Percentiles rank a stretch among this genome's conserved stretches.
Conservation (phyloP, 2,113 vertebrate species). For the Cettia cetti region DNA sequence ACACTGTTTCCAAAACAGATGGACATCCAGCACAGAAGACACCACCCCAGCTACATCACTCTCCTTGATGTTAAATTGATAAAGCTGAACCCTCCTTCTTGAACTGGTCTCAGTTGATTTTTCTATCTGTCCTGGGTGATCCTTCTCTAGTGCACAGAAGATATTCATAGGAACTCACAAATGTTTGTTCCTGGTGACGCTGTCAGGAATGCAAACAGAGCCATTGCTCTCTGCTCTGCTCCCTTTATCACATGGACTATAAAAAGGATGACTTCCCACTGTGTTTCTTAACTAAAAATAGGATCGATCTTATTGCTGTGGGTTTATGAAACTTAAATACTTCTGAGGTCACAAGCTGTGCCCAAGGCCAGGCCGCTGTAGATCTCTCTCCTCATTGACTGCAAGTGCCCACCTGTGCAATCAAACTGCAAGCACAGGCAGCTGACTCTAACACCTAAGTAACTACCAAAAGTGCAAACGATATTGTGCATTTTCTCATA, state of each 20-base stretch:
- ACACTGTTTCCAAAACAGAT: not conserved
- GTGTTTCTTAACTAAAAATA: not conserved
- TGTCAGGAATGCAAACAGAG: not conserved
- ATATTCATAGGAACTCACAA: not conserved
- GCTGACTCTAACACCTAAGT: not conserved
- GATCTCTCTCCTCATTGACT: not conserved
- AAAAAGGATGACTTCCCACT: not conserved
- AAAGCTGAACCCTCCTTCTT: not conserved
- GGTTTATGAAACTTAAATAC: not conserved
- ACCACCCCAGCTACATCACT: not conserved
- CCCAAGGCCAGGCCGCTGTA: not conserved
- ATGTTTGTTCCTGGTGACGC: not conserved
- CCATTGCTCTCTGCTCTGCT: not conserved
- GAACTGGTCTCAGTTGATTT: not conserved
- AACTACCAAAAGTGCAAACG: not conserved
- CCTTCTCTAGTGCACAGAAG: not conserved
- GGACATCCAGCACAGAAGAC: not conserved
- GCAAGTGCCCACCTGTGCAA: not conserved
- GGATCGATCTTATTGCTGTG: not conserved
- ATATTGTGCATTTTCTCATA: not conserved
- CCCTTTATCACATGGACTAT: not conserved
- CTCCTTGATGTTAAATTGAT: not conserved
- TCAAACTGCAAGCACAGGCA: fast-evolving
- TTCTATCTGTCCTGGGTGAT: not conserved
- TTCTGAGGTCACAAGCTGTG: not conserved